These are phyloP conservation scores for Pluvialis apricaria DNA, from an alignment of 2,113 vertebrate genomes.

Conservation along the genomic window DNA sequence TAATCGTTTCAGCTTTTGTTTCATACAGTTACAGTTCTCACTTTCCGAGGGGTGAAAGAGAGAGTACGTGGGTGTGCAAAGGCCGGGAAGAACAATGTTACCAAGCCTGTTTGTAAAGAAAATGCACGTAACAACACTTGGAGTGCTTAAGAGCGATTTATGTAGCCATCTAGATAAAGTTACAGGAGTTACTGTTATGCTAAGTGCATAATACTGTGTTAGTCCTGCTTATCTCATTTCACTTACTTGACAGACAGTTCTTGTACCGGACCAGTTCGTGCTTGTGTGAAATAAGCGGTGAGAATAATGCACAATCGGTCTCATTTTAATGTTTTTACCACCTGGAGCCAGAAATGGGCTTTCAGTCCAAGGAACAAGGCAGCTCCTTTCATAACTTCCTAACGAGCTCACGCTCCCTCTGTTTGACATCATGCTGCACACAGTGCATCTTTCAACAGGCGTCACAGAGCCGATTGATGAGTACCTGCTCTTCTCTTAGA, in stretches of 20 bases:
- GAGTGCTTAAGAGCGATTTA: slow-evolving; percentile 18
- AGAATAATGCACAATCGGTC: background rate
- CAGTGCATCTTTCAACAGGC: background rate
- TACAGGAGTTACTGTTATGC: background rate
- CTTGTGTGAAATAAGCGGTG: background rate
- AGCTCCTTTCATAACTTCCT: background rate
- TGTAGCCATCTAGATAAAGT: slow-evolving; percentile 37
- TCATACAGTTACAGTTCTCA: background rate
- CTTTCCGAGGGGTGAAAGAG: background rate
- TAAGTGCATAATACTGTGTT: slow-evolving; percentile 21
- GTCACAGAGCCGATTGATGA: background rate
- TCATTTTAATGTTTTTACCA: slow-evolving; percentile 26
- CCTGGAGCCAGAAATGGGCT: slow-evolving; percentile 18
- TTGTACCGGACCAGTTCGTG: background rate
- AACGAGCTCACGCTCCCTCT: background rate
- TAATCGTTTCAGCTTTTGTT: background rate
- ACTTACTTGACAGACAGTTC: slow-evolving; percentile 25
- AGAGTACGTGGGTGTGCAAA: background rate
- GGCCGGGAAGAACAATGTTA: background rate
- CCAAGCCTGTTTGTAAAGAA: slow-evolving; percentile 10
- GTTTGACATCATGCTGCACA: background rate
- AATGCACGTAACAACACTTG: background rate
- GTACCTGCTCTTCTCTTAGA: background rate
- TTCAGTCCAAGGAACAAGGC: slow-evolving; percentile 1
- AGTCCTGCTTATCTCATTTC: slow-evolving; percentile 42